Base-by-base conservation (phyloP, 2,888 invertebrate species). In the Tenthredo amoena region DNA sequence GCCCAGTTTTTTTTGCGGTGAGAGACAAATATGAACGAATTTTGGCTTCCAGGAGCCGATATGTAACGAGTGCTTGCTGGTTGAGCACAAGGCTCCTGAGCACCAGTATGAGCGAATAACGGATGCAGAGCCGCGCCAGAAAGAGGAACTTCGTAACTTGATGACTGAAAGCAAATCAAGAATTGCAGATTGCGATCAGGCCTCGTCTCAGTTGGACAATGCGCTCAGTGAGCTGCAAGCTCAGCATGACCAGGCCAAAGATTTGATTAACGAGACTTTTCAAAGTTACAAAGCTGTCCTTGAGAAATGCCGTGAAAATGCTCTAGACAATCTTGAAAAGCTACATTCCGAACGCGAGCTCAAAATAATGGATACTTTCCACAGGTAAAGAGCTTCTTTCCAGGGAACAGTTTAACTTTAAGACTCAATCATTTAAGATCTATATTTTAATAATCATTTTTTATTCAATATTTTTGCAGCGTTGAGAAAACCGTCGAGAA, bases 311-410 rank as follows among this genome's bases (percentile, higher is more conserved):
- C 96, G 97, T 88, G 98, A 98, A 90, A 96, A 96, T 81, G 95
- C 97, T 26, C 94, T 98, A 34, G 95, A 96, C 88, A 96, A 97
- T 91, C 95, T 98, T 74, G 96, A 96, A 89, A 95, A 95, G 87
- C 93, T 97, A 87, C 98, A 99, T 93, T 97, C 97, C 86, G 96
- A 97, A 91, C 96, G 98, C 86, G 98, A 98, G 93, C 95, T 98
- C 62, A 96, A 97, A 93, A 96, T 98, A 55, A 98, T 98, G 98
- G 98, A 98, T 92, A 95, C 97, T 87, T 96, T 97, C 91, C 97
- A 97, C 91, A 96, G 92, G 94, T 94, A 89, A 86, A 87, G 87
- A 87, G 6, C 6, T 40, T 15, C 18, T 50, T 5, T 18, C 15
- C 55, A 26, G 15, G 47, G 15, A 47, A 47, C 12, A 2, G 34